These are phyloP conservation scores for Malurus cyaneus DNA, from an alignment of 2,113 vertebrate species.

Conservation along the genomic window DNA sequence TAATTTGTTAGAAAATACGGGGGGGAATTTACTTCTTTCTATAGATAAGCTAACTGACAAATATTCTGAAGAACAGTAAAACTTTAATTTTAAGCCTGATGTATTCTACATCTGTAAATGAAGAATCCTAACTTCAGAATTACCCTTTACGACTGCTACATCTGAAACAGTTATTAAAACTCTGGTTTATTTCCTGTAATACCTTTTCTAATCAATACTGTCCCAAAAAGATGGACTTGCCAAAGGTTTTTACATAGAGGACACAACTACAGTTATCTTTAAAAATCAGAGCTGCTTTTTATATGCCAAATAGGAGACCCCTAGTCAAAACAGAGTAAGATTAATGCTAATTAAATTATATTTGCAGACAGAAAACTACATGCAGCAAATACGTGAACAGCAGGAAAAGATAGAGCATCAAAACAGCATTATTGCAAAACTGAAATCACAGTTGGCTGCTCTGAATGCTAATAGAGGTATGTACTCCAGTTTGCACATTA, in stretches of 20 bases:
- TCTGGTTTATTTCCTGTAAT: neutral
- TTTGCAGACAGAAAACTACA: slow-evolving; percentile 90
- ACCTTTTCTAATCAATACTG: neutral
- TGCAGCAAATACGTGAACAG: slow-evolving; percentile 85
- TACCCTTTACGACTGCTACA: neutral
- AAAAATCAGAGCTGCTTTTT: slow-evolving; percentile 13
- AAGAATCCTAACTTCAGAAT: neutral
- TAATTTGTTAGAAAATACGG: neutral
- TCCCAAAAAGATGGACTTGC: neutral
- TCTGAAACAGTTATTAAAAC: neutral
- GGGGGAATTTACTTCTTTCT: neutral
- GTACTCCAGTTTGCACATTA: slow-evolving; percentile 34
- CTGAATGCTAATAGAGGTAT: slow-evolving; percentile 74
- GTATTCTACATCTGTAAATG: neutral
- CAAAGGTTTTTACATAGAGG: neutral
- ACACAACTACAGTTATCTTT: neutral
- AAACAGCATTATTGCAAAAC: slow-evolving; percentile 81
- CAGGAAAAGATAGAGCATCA: slow-evolving; percentile 89
- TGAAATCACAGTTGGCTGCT: slow-evolving; percentile 77
- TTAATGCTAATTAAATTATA: slow-evolving; percentile 69
- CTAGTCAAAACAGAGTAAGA: slow-evolving; percentile 23
- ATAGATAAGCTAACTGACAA: neutral
- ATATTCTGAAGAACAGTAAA: neutral
- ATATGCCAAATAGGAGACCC: neutral
- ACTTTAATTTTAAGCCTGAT: neutral